phyloP scores from a whole-genome alignment of 2,888 invertebrate species.

The Thyatira batis region DNA sequence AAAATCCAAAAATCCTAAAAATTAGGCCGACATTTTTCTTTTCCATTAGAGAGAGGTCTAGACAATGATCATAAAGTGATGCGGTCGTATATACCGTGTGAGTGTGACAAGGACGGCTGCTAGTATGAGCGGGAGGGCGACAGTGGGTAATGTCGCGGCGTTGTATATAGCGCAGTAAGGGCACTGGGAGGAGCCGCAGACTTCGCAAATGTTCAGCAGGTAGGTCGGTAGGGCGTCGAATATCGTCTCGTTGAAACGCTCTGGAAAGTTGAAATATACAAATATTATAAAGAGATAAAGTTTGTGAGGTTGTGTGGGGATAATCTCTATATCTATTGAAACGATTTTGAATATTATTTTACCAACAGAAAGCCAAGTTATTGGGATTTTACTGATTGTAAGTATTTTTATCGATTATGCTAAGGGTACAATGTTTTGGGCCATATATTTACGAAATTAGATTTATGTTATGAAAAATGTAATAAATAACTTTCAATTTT shows the following conservation, averaged over 20 bases:
- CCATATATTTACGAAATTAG: no score
- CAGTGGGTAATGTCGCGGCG: constrained; percentile 66
- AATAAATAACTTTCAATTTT: no score
- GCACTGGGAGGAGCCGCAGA: constrained; percentile 96
- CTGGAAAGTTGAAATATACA: constrained; percentile 76
- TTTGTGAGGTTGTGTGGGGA: no score
- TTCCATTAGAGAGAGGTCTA: background rate
- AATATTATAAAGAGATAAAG: constrained; percentile 10
- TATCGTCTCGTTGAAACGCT: constrained; percentile 95
- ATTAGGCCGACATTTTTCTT: no score
- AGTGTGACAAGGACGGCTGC: constrained; percentile 26
- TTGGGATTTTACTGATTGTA: no score
- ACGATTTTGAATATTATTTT: no score
- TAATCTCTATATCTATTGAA: no score
- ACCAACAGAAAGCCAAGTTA: no score
- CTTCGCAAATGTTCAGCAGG: constrained; percentile 94
- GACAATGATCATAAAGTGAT: background rate
- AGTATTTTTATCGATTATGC: no score
- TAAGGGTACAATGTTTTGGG: no score
- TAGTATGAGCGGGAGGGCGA: constrained; percentile 33
- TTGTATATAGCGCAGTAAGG: constrained; percentile 95
- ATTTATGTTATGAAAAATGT: no score
- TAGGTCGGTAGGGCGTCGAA: constrained; percentile 94
- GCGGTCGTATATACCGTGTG: constrained; percentile 18
- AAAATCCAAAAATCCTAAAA: no score